Evolutionary conservation across 2,113 vertebrate genomes (phyloP).

Genomic region (Leucopsar rothschildi): DNA sequence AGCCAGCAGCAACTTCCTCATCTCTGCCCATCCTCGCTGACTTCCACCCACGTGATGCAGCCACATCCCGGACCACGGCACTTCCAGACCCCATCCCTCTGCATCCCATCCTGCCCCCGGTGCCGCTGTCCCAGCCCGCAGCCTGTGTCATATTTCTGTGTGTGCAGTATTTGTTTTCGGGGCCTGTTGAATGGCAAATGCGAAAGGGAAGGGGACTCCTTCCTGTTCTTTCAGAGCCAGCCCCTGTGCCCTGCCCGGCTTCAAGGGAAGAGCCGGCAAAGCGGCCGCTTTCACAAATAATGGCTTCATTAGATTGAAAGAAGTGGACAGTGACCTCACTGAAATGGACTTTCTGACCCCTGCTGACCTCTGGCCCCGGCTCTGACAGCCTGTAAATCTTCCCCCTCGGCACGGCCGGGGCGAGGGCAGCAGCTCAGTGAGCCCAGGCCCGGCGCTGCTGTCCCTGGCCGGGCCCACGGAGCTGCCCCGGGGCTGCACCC

Average conservation of each 20-base stretch:
- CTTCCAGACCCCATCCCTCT: not conserved
- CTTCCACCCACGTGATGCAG: fast-evolving
- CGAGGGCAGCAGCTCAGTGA: not conserved
- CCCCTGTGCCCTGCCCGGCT: slow-evolving; percentile 46
- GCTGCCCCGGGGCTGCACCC: not conserved
- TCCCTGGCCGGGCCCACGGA: fast-evolving
- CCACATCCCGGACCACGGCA: fast-evolving
- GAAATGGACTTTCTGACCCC: slow-evolving; percentile 83
- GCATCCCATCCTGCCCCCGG: fast-evolving
- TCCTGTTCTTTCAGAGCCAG: slow-evolving; percentile 67
- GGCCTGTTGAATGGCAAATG: slow-evolving; percentile 18
- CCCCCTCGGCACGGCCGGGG: slow-evolving; percentile 36
- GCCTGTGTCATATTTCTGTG: not conserved
- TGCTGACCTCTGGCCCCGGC: slow-evolving; percentile 77
- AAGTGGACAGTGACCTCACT: slow-evolving; percentile 77
- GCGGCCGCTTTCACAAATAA: slow-evolving; percentile 75
- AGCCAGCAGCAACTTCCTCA: not conserved
- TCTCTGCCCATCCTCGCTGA: not conserved
- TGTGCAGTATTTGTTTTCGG: slow-evolving; percentile 7
- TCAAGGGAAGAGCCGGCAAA: slow-evolving; percentile 64
- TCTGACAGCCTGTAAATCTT: slow-evolving; percentile 83
- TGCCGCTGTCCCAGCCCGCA: not conserved
- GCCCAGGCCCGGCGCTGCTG: fast-evolving
- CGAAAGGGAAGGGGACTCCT: slow-evolving; percentile 46
- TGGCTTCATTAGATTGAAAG: slow-evolving; percentile 83